Evolutionary conservation across 2,797 vertebrate species (phyloP), one percentile per base, ranked within the genome.

Genomic region (Moxostoma hubbsi): DNA sequence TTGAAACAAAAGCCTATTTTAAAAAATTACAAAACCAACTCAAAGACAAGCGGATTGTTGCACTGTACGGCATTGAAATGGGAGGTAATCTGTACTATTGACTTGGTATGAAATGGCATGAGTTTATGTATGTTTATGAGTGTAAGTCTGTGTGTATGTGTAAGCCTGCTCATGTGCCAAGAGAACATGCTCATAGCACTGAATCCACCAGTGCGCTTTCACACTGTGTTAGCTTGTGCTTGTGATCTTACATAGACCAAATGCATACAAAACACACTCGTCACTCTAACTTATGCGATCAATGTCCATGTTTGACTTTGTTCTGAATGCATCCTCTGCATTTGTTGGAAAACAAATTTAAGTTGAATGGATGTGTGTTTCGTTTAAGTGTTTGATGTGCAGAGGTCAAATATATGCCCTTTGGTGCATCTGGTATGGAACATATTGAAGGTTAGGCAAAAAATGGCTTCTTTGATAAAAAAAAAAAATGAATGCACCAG

Each of bases 81-180:
- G 79, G 83, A 84, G 77, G 73, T 90, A 90, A 91, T 85, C 87
- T 84, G 85, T 87, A 79, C 77, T 79, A 53, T 15, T 47, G 75
- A 82, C 63, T 80, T 83, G 86, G 79, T 79, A 57, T 82, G 79
- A 74, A 45, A 85, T 61, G 49, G 73, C 43, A 76, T 8, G 75
- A 83, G 82, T 72, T 65, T 82, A 78, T 67, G 71, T 18, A 83
- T 82, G 82, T 71, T 74, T 77, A 83, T 81, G 51, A 5, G 79
- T 87, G 51, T 80, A 43, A 16, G 8, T 36, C 36, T 5, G 4
- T 36, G 36, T 36, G 36, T 36, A 36, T 36, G 36, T 62, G 58
- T 6, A 43, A 62, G 24, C 24, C 13, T 77, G 46, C 49, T 69
- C n/a, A 12, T 75, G 69, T 77, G 75, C 59, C 55, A 64, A 66